Base-by-base conservation (phyloP, 2,888 invertebrate genomes). In the Agelastica alni region DNA sequence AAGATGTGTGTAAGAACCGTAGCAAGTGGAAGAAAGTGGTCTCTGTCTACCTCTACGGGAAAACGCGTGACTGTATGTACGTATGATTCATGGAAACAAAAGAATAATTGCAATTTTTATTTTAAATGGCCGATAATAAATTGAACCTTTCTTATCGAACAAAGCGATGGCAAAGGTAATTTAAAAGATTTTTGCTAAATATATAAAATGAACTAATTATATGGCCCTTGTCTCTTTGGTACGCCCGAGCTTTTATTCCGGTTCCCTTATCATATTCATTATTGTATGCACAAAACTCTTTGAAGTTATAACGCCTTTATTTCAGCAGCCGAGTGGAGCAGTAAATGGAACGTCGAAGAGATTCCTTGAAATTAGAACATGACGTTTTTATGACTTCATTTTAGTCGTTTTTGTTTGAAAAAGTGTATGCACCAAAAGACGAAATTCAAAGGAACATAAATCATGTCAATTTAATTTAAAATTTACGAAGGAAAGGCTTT, bases 121-220 rank as follows among this genome's bases (percentile, higher is more conserved):
- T n/a, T n/a, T n/a, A n/a, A n/a, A n/a, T n/a, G n/a, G n/a, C n/a
- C n/a, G n/a, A n/a, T 26, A 26, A 9, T 26, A 7, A 26, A 37
- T 36, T 22, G 28, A 26, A 34, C 22, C 18, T 17, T 10, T 34
- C 18, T 13, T 31, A 31, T 9, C 7, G 44, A 44, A 34, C 45
- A 28, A 46, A 46, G 36, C 26, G 14, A 37, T 36, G 9, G 36
- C 13, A 36, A 36, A 46, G 36, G 36, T 34, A 46, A 46, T 36
- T 46, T 28, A 16, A 2, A 4, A 36, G 36, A 46, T 36, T 36
- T 37, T n/a, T 36, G 46, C 28, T 22, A 36, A 46, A 46, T 46
- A 46, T 26, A 36, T 26, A 46, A 37, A 46, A 16, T 31, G 46
- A 46, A 46, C 46, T 46, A 36, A 46, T 46, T 46, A 46, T 28